Evolutionary conservation across 35 echinoderm and acorn worm species (phyloP).

Genomic region (Amphiura filiformis): DNA sequence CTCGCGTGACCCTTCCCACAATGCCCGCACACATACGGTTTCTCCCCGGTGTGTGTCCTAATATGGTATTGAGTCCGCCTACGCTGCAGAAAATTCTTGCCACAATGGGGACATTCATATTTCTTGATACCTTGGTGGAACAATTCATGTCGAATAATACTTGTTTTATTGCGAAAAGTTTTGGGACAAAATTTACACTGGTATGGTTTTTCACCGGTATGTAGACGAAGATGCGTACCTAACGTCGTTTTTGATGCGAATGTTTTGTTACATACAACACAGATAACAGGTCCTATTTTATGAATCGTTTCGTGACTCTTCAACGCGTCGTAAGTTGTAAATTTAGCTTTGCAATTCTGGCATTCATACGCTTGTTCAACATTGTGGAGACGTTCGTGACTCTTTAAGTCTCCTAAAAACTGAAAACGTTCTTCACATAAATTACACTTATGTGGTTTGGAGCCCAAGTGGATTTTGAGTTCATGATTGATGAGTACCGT

Average conservation of each 20-base stretch:
- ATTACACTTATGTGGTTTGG: background rate
- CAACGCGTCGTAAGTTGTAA: background rate
- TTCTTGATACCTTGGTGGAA: background rate
- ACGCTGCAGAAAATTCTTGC: background rate
- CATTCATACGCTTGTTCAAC: conserved; percentile 2
- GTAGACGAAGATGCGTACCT: background rate
- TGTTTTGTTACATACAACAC: background rate
- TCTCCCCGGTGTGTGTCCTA: conserved; percentile 3
- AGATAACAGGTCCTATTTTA: background rate
- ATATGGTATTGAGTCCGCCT: background rate
- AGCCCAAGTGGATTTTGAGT: background rate
- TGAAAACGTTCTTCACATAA: background rate
- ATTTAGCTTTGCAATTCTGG: background rate
- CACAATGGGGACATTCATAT: background rate
- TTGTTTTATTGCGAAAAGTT: background rate
- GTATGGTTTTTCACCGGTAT: conserved; percentile 18
- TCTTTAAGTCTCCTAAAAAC: background rate
- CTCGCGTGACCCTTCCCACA: conserved; percentile 1
- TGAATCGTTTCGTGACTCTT: background rate
- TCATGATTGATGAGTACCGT: background rate
- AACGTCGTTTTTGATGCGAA: background rate
- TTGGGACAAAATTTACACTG: background rate
- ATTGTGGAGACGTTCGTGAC: background rate
- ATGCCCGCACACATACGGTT: background rate
- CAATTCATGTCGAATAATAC: background rate